A percentile compares a stretch with the other conserved stretches of the same genome.
Conservation (phyloP, 2,113 vertebrate genomes). For the Sceloporus undulatus region DNA sequence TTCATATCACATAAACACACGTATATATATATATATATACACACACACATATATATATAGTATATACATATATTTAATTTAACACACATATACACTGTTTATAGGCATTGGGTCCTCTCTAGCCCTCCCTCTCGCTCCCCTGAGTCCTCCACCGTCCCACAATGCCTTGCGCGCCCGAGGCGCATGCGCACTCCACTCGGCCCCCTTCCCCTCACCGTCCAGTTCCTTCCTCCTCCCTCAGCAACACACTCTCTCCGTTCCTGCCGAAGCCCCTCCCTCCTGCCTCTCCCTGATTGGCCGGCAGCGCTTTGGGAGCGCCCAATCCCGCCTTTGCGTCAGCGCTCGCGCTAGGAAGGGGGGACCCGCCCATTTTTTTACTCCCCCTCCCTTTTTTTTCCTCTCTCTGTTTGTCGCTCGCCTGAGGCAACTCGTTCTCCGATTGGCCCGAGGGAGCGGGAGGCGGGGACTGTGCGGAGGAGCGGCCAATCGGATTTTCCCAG, state of each 20-base stretch:
- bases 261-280: neutral
- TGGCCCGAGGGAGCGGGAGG: neutral
- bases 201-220: too few species aligned
- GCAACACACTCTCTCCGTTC: neutral
- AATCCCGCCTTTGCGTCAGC: neutral
- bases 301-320: neutral
- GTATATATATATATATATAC: too few species aligned
- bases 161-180: constrained; percentile 26
- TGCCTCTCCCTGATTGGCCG: constrained; percentile 46
- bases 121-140: constrained; percentile 8
- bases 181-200: neutral
- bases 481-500: neutral
- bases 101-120: too few species aligned
- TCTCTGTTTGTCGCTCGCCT: neutral
- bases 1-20: too few species aligned
- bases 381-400: too few species aligned
- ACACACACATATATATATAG: too few species aligned
- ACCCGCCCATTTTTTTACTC: neutral
- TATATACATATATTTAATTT: too few species aligned
- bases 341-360: neutral
- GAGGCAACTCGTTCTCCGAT: neutral
- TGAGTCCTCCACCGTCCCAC: constrained; percentile 53
- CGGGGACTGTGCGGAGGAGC: neutral
- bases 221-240: neutral
- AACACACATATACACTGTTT: too few species aligned